Conservation (phyloP, 2,113 vertebrate species). For the Numida meleagris region DNA sequence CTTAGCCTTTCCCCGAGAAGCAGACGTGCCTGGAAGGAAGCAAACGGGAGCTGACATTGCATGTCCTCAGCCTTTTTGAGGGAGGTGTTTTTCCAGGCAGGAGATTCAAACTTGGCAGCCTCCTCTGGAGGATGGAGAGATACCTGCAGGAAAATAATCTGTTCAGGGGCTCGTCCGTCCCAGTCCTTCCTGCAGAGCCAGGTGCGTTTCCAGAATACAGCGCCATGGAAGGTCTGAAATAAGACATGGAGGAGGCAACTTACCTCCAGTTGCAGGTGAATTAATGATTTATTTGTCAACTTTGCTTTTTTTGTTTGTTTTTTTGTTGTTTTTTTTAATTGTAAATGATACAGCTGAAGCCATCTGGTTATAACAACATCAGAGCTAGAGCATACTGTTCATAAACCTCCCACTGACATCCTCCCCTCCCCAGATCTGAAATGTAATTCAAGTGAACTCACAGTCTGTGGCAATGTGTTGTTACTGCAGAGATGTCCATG, state of each 20-base stretch:
- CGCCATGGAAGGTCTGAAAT: background rate
- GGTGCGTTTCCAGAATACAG: background rate
- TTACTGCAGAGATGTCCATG: conserved; percentile 65
- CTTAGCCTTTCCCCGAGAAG: background rate
- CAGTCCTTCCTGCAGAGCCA: background rate
- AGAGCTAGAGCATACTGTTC: conserved; percentile 74
- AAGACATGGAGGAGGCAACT: background rate
- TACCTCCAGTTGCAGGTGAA: background rate
- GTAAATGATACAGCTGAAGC: conserved; percentile 74
- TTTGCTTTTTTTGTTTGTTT: conserved; percentile 7
- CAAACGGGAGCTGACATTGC: background rate
- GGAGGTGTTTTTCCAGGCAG: background rate
- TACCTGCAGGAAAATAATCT: background rate
- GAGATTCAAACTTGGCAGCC: background rate
- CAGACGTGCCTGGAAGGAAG: background rate
- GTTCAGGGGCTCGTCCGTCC: background rate
- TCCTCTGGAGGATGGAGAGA: background rate
- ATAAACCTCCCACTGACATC: conserved; percentile 73
- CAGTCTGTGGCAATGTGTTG: conserved; percentile 64
- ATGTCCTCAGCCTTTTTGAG: background rate
- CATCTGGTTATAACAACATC: conserved; percentile 77
- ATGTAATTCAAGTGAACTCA: conserved; percentile 69
- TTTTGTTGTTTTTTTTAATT: conserved; percentile 27
- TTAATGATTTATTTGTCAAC: background rate
- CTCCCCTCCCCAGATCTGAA: conserved; percentile 69